Conservation (phyloP, 2,113 vertebrate species). For the Oncorhynchus keta region DNA sequence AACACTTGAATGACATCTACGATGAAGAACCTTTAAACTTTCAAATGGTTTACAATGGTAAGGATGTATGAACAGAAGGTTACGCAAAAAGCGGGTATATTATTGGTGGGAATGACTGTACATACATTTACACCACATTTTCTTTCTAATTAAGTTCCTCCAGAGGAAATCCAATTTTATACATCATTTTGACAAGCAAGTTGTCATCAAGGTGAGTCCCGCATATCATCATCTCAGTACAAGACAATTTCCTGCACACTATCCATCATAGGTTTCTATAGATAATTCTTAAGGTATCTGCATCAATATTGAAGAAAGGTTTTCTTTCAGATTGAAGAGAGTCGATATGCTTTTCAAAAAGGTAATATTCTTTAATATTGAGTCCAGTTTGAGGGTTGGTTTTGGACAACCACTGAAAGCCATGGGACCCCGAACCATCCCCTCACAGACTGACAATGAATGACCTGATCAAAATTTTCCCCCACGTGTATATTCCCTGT, state of each 20-base stretch:
- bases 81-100: too few relatives aligned
- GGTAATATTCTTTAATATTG: neutral
- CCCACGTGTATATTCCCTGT: neutral
- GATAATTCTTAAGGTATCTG: too few relatives aligned
- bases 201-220: constrained; percentile 89
- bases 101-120: neutral
- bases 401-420: neutral
- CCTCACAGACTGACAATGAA: too few relatives aligned
- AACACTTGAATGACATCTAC: constrained; percentile 92
- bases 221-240: neutral
- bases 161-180: constrained; percentile 90
- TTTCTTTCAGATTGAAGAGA: constrained; percentile 67
- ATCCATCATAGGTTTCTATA: neutral
- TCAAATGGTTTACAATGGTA: constrained; percentile 97
- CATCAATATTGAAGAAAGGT: too few relatives aligned
- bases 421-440: too few relatives aligned
- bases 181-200: constrained; percentile 91
- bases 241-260: neutral
- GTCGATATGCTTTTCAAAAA: constrained; percentile 22
- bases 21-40: constrained; percentile 83
- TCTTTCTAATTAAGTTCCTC: constrained; percentile 73
- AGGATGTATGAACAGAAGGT: constrained; percentile 25
- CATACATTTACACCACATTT: neutral
- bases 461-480: too few relatives aligned
- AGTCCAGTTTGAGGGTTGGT: neutral